These are phyloP conservation scores for Vanessa atalanta DNA, from an alignment of 1,140 invertebrate genomes.

Conservation along the genomic window DNA sequence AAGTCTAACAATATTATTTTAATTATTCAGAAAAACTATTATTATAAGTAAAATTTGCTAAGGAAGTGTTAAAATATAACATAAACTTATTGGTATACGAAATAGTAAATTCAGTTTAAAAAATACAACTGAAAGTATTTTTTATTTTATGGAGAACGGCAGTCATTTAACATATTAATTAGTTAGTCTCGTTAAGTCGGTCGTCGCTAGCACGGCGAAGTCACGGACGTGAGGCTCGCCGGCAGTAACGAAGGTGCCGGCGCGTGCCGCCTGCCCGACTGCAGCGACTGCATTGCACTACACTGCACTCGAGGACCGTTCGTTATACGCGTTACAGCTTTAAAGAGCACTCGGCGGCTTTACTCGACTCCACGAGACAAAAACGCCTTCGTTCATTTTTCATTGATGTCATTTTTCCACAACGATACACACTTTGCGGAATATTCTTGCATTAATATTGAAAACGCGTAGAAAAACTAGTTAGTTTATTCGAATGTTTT, in stretches of 20 bases:
- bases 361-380: constrained; percentile 67
- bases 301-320: constrained; percentile 62
- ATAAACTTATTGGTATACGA: too few species aligned
- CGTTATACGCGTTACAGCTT: constrained; percentile 70
- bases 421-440: constrained; percentile 29
- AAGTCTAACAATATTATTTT: too few species aligned
- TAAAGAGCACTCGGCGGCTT: constrained; percentile 65
- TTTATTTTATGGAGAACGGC: not conserved
- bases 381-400: constrained; percentile 63
- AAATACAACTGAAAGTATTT: too few species aligned
- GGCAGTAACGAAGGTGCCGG: constrained; percentile 50
- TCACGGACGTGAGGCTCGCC: constrained; percentile 1
- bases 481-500: not conserved
- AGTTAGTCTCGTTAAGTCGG: constrained; percentile 6
- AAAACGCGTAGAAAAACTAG: not conserved
- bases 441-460: not conserved
- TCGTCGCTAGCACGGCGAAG: constrained; percentile 3
- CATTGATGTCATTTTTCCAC: constrained; percentile 51
- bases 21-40: too few species aligned
- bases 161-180: constrained; percentile 12
- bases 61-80: too few species aligned
- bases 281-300: constrained; percentile 46
- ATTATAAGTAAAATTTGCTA: too few species aligned
- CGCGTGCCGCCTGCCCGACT: constrained; percentile 54
- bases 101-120: too few species aligned